A percentile compares a stretch with the other conserved stretches of the same genome.
These are phyloP conservation scores for Chelon auratus DNA, from an alignment of 2,797 vertebrate species.

Conservation along the genomic window DNA sequence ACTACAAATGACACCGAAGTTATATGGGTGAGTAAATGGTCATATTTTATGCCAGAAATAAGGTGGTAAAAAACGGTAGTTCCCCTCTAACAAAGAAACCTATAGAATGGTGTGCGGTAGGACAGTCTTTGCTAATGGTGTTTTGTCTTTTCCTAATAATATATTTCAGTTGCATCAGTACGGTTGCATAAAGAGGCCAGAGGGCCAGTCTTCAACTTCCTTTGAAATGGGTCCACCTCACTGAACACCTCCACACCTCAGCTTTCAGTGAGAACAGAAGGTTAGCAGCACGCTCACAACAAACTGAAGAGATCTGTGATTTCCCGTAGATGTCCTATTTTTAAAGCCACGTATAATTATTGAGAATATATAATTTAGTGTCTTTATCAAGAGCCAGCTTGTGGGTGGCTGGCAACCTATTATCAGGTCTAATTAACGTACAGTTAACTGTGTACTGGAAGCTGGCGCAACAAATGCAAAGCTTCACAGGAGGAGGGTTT, in stretches of 20 bases:
- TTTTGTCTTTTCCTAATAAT: neutral
- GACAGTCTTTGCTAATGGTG: neutral
- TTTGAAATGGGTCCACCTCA: neutral
- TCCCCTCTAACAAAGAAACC: too few relatives aligned
- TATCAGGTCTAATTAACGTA: slow-evolving; percentile 16
- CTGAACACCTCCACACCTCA: neutral
- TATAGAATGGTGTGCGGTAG: too few relatives aligned
- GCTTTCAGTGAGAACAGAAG: neutral
- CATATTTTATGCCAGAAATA: too few relatives aligned
- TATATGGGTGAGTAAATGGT: too few relatives aligned
- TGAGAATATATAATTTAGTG: neutral
- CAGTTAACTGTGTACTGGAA: neutral
- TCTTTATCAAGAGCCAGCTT: neutral
- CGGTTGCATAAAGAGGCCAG: too few relatives aligned
- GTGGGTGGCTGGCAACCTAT: neutral
- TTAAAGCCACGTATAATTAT: neutral
- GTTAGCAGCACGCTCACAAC: neutral
- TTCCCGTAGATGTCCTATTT: neutral
- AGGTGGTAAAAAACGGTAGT: too few relatives aligned
- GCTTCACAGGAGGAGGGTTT: neutral
- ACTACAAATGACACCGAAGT: too few relatives aligned
- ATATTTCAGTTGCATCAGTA: too few relatives aligned
- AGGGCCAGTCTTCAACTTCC: neutral
- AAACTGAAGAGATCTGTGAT: neutral
- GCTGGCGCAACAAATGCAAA: neutral